A percentile compares a stretch with the other conserved stretches of the same genome.
Conservation (phyloP, 53 echinoderm and acorn worm genomes). For the Zoroaster sp. region DNA sequence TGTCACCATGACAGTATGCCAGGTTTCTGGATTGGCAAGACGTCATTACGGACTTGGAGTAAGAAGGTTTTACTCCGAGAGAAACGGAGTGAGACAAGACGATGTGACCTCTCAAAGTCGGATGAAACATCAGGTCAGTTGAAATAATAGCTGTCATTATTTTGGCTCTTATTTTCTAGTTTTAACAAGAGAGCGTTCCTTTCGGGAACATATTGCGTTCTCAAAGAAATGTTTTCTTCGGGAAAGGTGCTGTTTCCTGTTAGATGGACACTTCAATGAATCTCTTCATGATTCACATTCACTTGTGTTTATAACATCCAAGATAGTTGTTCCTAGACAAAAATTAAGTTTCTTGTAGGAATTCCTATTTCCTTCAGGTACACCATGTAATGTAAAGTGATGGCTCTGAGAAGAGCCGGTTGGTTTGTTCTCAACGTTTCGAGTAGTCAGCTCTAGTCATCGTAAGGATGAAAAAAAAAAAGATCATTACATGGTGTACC, state of each 20-base stretch:
- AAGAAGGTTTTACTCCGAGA: slow-evolving; percentile 62
- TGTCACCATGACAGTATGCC: slow-evolving; percentile 51
- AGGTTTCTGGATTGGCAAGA: slow-evolving; percentile 90
- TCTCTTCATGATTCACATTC: too few species aligned
- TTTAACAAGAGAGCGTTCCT: neutral
- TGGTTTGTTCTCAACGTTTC: too few species aligned
- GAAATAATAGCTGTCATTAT: neutral
- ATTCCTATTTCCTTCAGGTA: neutral
- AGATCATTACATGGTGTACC: too few species aligned
- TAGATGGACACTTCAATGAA: neutral
- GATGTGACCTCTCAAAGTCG: neutral
- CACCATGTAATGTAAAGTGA: too few species aligned
- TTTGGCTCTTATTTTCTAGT: neutral
- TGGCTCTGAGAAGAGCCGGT: too few species aligned
- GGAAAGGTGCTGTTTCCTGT: neutral
- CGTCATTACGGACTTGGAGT: slow-evolving; percentile 86
- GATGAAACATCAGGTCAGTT: slow-evolving; percentile 25
- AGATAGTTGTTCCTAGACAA: too few species aligned
- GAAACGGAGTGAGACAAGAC: slow-evolving; percentile 11
- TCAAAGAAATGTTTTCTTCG: neutral
- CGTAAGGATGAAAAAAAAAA: too few species aligned
- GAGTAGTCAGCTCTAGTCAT: too few species aligned
- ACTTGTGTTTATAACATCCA: too few species aligned
- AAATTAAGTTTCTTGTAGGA: too few species aligned
- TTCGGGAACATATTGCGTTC: neutral